phyloP scores from a whole-genome alignment of 2,797 vertebrate genomes.

The Anguilla megastoma region DNA sequence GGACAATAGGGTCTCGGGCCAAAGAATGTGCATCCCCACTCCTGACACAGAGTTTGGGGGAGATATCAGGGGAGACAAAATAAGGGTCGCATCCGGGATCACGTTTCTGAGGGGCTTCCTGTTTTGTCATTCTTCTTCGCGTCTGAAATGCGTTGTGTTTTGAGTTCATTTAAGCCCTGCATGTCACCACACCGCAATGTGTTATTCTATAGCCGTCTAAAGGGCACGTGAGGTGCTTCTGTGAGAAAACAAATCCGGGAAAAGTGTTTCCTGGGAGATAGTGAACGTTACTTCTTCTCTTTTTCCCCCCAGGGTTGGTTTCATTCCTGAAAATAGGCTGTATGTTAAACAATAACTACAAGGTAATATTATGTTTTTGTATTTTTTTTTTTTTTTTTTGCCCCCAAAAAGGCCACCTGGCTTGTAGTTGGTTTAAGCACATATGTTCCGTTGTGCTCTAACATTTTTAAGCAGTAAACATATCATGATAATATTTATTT shows the following conservation, averaged over 20 bases:
- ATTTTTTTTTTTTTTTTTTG: neutral
- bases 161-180: neutral
- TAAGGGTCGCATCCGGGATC: constrained; percentile 11
- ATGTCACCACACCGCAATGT: neutral
- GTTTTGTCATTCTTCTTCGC: neutral
- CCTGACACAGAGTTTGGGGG: constrained; percentile 16
- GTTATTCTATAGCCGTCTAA: neutral
- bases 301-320: neutral
- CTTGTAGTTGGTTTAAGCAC: neutral
- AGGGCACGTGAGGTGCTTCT: neutral
- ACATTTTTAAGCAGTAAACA: neutral
- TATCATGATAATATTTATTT: neutral
- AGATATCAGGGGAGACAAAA: constrained; percentile 1
- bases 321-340: neutral
- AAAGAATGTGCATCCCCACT: constrained; percentile 8
- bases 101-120: constrained; percentile 4
- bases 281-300: neutral
- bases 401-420: neutral
- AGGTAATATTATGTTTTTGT: neutral
- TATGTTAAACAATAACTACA: neutral
- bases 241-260: constrained; percentile 12
- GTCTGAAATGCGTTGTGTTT: neutral
- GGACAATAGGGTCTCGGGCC: constrained; percentile 27
- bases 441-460: neutral
- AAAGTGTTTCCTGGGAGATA: neutral